Percentiles rank a stretch among this genome's conserved stretches.
Conservation (phyloP, 2,888 invertebrate genomes). For the Baccha elongata region DNA sequence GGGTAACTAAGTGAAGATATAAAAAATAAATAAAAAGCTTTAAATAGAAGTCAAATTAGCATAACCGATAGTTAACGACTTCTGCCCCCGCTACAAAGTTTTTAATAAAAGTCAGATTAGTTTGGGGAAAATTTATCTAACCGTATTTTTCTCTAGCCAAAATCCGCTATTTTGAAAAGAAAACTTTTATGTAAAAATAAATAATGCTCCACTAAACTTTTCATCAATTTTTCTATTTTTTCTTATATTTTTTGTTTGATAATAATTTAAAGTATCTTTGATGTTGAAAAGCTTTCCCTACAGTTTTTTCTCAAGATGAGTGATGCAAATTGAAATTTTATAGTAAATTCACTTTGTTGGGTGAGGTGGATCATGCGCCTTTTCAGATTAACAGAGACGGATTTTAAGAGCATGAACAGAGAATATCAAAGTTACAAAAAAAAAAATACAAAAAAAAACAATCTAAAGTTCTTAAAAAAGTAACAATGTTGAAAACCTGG, state of each 20-base stretch:
- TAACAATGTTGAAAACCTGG: background rate
- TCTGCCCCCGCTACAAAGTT: background rate
- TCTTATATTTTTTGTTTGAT: background rate
- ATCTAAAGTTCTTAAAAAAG: background rate
- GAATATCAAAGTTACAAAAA: background rate
- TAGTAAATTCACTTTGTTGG: slow-evolving; percentile 33
- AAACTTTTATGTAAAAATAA: background rate
- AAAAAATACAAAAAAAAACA: background rate
- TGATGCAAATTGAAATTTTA: slow-evolving; percentile 29
- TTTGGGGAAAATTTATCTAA: background rate
- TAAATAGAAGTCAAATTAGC: slow-evolving; percentile 46
- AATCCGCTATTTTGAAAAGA: background rate
- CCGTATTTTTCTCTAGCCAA: background rate
- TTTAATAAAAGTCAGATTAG: slow-evolving; percentile 2
- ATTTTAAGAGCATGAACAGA: slow-evolving; percentile 3
- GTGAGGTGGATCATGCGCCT: slow-evolving; percentile 51
- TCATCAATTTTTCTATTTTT: background rate
- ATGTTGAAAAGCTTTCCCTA: slow-evolving; percentile 34
- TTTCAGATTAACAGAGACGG: slow-evolving; percentile 1
- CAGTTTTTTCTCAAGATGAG: background rate
- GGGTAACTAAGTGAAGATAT: background rate
- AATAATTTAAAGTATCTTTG: background rate
- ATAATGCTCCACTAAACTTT: background rate
- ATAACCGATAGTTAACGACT: slow-evolving; percentile 13
- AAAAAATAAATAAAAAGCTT: slow-evolving; percentile 32